phyloP scores from a whole-genome alignment of 2,888 invertebrate species.

The Crossocerus cetratus region DNA sequence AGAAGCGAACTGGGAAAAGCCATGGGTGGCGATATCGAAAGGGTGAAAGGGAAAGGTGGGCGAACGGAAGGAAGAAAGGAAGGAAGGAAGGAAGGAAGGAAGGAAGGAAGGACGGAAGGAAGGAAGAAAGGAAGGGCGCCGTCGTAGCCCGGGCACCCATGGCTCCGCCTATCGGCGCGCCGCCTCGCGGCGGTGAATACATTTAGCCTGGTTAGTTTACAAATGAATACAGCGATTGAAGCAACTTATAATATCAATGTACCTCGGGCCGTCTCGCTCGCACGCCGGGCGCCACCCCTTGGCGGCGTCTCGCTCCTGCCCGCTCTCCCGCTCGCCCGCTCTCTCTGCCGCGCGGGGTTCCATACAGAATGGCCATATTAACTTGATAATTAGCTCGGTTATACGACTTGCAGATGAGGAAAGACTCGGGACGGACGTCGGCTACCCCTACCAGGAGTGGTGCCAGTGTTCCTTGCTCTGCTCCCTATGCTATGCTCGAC shows the following conservation, averaged over 20 bases:
- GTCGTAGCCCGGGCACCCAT: conserved; percentile 70
- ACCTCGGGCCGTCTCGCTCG: conserved; percentile 76
- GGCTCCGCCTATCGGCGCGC: conserved; percentile 77
- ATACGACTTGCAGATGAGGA: conserved; percentile 93
- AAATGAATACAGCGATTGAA: conserved; percentile 86
- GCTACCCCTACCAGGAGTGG: conserved; percentile 77
- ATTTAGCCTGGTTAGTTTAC: conserved; percentile 81
- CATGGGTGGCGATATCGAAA: conserved; percentile 2
- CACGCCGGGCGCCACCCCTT: conserved; percentile 66
- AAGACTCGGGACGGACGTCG: conserved; percentile 77
- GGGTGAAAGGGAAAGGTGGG: conserved; percentile 25
- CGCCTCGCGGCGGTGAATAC: conserved; percentile 76
- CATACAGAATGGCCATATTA: conserved; percentile 88
- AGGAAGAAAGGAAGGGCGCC: conserved; percentile 71
- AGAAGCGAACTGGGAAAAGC: conserved; percentile 17
- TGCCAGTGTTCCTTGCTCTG: conserved; percentile 75
- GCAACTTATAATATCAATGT: conserved; percentile 86
- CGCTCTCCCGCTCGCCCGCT: conserved; percentile 56
- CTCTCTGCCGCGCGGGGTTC: conserved; percentile 72
- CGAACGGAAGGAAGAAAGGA: conserved; percentile 46
- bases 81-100: conserved; percentile 62
- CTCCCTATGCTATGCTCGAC: conserved; percentile 74
- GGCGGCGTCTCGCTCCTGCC: conserved; percentile 66
- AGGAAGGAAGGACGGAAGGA: conserved; percentile 59
- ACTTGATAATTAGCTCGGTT: conserved; percentile 94